Evolutionary conservation across 1,140 invertebrate genomes (phyloP).

Genomic region (Cydia amplana): DNA sequence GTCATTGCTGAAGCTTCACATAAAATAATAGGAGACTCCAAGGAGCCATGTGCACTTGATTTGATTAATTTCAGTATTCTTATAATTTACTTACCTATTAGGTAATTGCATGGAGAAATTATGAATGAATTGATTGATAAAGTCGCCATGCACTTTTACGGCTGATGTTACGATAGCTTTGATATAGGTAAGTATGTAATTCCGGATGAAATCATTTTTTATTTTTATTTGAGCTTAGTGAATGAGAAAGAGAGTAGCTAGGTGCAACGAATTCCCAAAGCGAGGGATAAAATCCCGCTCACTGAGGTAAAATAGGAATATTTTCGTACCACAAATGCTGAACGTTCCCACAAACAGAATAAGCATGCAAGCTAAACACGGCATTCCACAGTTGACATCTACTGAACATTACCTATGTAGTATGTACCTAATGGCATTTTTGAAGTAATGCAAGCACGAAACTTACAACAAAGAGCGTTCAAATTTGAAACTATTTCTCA

Average conservation of each 20-base stretch:
- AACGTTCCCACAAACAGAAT: neutral
- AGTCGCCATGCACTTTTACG: too few species aligned
- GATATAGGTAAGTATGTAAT: too few species aligned
- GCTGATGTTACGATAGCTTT: too few species aligned
- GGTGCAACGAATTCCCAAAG: neutral
- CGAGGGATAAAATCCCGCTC: neutral
- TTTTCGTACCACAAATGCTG: neutral
- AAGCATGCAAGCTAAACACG: neutral
- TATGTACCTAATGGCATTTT: neutral
- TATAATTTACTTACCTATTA: too few species aligned
- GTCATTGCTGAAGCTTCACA: neutral
- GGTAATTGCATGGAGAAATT: too few species aligned
- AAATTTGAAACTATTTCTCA: conserved; percentile 24
- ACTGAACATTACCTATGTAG: too few species aligned
- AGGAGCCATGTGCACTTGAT: neutral
- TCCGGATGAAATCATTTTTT: too few species aligned
- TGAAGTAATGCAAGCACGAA: neutral
- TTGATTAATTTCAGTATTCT: too few species aligned
- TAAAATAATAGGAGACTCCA: neutral
- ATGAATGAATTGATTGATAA: too few species aligned
- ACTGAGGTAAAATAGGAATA: neutral
- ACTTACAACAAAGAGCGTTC: conserved; percentile 5
- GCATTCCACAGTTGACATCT: neutral
- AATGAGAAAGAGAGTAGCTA: too few species aligned
- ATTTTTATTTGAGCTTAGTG: too few species aligned